Evolutionary conservation across 2,113 vertebrate species (phyloP).

Genomic region (Dicerorhinus sumatrensis): DNA sequence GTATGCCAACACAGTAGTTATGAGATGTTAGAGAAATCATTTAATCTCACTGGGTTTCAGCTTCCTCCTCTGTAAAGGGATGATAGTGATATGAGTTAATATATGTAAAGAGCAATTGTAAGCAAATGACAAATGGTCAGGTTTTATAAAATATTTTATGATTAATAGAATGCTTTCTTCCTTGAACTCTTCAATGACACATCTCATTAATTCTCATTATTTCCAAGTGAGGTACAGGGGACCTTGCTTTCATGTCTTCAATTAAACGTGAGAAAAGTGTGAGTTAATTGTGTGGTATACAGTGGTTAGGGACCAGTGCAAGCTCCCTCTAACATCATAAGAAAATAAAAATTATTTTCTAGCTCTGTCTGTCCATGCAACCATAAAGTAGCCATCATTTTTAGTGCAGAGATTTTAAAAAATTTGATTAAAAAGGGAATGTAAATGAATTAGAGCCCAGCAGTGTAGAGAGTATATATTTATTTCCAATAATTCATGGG

Average conservation of each 20-base stretch:
- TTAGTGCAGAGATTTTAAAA: background rate
- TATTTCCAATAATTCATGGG: conserved; percentile 57
- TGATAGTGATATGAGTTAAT: background rate
- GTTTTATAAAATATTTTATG: conserved; percentile 45
- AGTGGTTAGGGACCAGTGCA: background rate
- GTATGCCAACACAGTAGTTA: background rate
- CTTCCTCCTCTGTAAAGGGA: background rate
- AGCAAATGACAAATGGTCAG: background rate
- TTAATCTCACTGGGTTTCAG: background rate
- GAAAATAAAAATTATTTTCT: conserved; percentile 36
- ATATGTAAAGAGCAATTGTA: background rate
- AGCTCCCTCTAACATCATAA: background rate
- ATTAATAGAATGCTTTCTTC: background rate
- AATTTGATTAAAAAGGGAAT: conserved; percentile 33
- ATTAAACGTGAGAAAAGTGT: background rate
- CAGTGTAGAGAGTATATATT: background rate
- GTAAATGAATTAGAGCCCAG: conserved; percentile 37
- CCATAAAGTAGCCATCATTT: background rate
- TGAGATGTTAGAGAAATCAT: background rate
- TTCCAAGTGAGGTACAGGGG: background rate
- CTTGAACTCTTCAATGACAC: background rate
- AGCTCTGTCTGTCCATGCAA: background rate
- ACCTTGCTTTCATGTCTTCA: conserved; percentile 2
- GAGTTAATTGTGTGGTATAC: background rate
- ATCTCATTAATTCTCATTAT: background rate